phyloP scores from a whole-genome alignment of 35 echinoderm and acorn worm genomes.

The Ophiothrix spiculata region DNA sequence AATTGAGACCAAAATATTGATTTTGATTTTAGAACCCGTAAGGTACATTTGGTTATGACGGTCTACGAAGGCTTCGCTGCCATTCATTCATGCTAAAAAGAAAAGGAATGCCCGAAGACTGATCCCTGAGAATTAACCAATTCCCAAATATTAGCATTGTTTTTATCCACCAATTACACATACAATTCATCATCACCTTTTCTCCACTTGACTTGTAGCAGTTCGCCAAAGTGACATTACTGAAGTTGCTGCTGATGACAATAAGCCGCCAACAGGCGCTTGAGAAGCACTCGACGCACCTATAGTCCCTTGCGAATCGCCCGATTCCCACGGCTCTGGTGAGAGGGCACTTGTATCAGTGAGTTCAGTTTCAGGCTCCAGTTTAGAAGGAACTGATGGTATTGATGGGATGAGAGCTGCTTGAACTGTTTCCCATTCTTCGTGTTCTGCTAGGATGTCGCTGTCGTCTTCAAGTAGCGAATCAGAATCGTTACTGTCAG shows the following conservation, averaged over 20 bases:
- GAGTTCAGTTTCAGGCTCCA: conserved; percentile 8
- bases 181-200: not conserved
- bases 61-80: too few relatives aligned
- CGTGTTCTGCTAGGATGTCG: conserved; percentile 32
- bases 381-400: not conserved
- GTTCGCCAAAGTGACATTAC: conserved; percentile 69
- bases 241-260: conserved; percentile 75
- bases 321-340: not conserved
- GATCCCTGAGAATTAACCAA: too few relatives aligned
- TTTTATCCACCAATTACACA: too few relatives aligned
- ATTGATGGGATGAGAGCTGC: conserved; percentile 3
- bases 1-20: too few relatives aligned
- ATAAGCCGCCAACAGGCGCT: conserved; percentile 40
- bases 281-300: conserved; percentile 16
- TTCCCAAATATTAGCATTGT: too few relatives aligned
- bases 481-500: conserved; percentile 35
- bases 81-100: too few relatives aligned
- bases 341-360: conserved; percentile 11
- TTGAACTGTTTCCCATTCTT: conserved; percentile 71
- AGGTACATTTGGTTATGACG: too few relatives aligned
- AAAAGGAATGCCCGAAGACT: too few relatives aligned
- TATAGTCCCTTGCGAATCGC: not conserved
- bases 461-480: conserved; percentile 50
- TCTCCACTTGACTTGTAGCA: conserved; percentile 44
- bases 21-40: too few relatives aligned